Base-by-base conservation (phyloP, 2,888 invertebrate genomes). In the Apamea sordens region DNA sequence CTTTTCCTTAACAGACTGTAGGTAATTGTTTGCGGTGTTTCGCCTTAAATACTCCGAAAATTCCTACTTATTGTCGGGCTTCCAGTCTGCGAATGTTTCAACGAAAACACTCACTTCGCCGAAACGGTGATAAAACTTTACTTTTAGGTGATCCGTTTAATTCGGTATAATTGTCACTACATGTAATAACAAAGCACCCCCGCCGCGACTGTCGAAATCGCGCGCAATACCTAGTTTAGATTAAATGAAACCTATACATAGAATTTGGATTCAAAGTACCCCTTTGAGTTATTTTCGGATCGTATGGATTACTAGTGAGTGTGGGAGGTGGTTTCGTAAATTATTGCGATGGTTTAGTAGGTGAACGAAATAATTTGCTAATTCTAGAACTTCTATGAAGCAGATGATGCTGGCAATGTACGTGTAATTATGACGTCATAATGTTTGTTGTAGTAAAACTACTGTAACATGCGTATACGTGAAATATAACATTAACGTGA, bases 21-120 rank as follows among this genome's bases (percentile, higher is more conserved):
- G 76, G 76, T 86, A 88, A 86, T 87, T 89, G 85, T 86, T 89
- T 83, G 83, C 73, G 83, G 79, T 85, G 79, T 84, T 86, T 81
- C 80, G 63, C 80, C 67, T 81, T 83, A 80, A 79, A 83, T 74
- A 61, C 63, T 72, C 24, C 53, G 73, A 82, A 82, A 79, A 77
- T 79, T 59, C 59, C 41, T 24, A 71, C 32, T 10, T 28, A 80
- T 61, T 70, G 74, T 73, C 32, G 64, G 74, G 65, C 44, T 71
- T 3, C 21, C 36, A 41, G 47, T 44, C 41, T 44, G 32, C 47
- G 24, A 80, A 65, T 71, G 18, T 75, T 73, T 75, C 65, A 32
- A 28, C 18, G 32, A 65, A 84, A 73, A 73, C 61, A 21, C 21
- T 13, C 1, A 59, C 32, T 56, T 59, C 6, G 24, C n/a, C 44